Evolutionary conservation across 2,888 invertebrate species (phyloP), one percentile per base, ranked within the genome.

Genomic region (Plebejus argus): DNA sequence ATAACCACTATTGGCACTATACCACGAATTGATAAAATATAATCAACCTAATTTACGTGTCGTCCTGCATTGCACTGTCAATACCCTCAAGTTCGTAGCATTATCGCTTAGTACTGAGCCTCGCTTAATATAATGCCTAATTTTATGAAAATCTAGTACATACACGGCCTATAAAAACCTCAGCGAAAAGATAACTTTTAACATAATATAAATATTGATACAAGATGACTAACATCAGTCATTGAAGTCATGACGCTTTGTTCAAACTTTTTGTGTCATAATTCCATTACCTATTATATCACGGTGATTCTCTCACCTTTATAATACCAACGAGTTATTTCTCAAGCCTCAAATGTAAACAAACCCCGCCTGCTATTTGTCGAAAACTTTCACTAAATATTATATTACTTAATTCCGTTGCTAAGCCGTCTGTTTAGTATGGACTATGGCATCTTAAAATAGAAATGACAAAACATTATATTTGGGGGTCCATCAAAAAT

Each of bases 251-350:
- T 66, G 66, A 23, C 20, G 23, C 28, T 66, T 15, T 66, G 66
- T 28, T 66, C 8, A 28, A 10, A 15, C 28, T 66, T 66, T 66
- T 28, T 66, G 66, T 66, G 66, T 15, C 66, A 66, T 28, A 66
- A 28, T 66, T 66, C 66, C 28, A 66, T 66, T 66, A 66, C 28
- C 66, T 66, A 66, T 66, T 66, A 61, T 61, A 66, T 66, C 66
- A 15, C 10, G 15, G 28, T 12, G 23, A 66, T 28, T 28, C 10
- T 28, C 28, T 53, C 49, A 35, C 66, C 58, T 72, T 58, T 20
- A 58, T 66, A 66, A 53, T 28, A 28, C 23, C 66, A 66, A 15
- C 66, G 28, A 28, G 28, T 23, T 66, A 23, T 15, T 66, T 66
- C 66, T 66, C 66, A 66, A 66, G 66, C 15, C 66, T 28, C 66